Percentiles rank a stretch among this genome's conserved stretches.
Evolutionary conservation across 2,113 vertebrate species (phyloP).

Genomic region (Pedionomus torquatus): DNA sequence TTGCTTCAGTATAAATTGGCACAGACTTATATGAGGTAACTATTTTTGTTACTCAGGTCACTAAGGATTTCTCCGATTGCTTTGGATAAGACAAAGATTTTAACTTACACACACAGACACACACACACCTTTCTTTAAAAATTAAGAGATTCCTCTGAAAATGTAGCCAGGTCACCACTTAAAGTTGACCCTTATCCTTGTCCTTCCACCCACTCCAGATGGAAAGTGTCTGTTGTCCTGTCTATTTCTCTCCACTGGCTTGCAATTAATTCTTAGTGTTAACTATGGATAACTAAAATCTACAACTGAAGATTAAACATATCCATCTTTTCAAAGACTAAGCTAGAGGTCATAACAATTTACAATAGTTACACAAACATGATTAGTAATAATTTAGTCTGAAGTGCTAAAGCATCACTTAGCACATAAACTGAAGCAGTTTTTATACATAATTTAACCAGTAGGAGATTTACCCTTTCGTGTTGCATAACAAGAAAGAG

Average conservation of each 20-base stretch:
- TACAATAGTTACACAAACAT: constrained; percentile 8
- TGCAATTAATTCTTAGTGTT: neutral
- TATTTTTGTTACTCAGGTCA: neutral
- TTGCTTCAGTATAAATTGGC: neutral
- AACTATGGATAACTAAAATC: neutral
- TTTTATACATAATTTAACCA: constrained; percentile 23
- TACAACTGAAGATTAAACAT: neutral
- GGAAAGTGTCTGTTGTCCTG: neutral
- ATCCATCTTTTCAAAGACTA: neutral
- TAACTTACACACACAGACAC: too few species aligned
- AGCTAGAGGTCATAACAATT: constrained; percentile 19
- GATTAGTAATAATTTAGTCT: constrained; percentile 19
- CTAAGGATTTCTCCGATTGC: neutral
- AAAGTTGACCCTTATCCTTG: neutral
- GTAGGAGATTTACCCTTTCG: neutral
- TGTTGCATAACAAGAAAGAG: neutral
- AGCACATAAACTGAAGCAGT: neutral
- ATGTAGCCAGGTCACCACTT: neutral
- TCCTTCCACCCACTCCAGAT: neutral
- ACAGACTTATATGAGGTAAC: neutral
- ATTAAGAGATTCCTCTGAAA: neutral
- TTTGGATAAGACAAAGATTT: neutral
- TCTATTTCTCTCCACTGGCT: neutral
- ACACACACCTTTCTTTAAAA: too few species aligned
- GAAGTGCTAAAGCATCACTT: constrained; percentile 23